Conservation (phyloP, 2,113 vertebrate species). For the Urocitellus parryii region DNA sequence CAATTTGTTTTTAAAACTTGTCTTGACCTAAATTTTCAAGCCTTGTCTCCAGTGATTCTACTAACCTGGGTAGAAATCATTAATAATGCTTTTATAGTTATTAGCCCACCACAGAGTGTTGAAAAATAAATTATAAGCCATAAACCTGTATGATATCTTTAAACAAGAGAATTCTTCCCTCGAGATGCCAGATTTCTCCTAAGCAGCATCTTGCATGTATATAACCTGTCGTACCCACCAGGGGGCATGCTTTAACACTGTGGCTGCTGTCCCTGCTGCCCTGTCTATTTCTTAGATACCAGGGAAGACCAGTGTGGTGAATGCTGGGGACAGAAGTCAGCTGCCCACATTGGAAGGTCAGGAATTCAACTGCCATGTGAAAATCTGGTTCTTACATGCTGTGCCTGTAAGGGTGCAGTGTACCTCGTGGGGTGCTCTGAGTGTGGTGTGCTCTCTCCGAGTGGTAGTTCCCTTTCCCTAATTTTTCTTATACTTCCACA, state of each 20-base stretch:
- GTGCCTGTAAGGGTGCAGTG: not conserved
- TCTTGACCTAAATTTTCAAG: not conserved
- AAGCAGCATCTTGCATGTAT: not conserved
- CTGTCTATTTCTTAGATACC: rapidly evolving
- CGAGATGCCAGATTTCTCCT: rapidly evolving
- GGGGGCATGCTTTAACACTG: not conserved
- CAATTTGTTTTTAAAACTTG: not conserved
- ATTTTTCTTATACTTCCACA: too few relatives aligned
- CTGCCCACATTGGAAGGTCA: rapidly evolving
- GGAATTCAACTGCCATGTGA: not conserved
- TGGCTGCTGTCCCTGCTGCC: not conserved
- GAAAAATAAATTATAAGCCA: not conserved
- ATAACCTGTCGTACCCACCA: conserved; percentile 12
- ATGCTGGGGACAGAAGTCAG: not conserved
- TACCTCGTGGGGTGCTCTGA: not conserved
- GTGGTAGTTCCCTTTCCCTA: rapidly evolving
- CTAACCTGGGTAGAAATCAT: not conserved
- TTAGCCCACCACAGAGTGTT: not conserved
- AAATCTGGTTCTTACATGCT: not conserved
- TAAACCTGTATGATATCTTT: not conserved
- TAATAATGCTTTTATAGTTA: not conserved
- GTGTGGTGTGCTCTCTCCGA: rapidly evolving
- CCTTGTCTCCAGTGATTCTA: not conserved
- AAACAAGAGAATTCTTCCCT: not conserved
- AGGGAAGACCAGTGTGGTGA: not conserved